These are phyloP conservation scores for Conomelus anceps DNA, from an alignment of 2,888 invertebrate genomes.

Conservation along the genomic window DNA sequence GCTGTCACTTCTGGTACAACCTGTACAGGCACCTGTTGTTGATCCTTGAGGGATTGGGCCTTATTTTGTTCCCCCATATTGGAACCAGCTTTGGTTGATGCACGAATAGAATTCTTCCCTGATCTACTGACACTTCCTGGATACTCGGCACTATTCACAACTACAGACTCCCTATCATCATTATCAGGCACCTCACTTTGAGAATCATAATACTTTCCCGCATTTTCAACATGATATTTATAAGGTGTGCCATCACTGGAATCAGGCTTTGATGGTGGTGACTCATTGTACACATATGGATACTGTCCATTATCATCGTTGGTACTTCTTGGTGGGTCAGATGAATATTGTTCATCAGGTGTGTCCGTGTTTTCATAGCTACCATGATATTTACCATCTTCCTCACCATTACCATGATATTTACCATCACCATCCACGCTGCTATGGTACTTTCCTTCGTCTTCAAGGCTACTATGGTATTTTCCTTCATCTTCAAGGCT, in stretches of 20 bases:
- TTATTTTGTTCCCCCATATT: background rate
- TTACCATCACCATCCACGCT: conserved; percentile 1
- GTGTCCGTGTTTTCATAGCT: background rate
- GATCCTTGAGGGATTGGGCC: background rate
- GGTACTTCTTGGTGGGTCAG: background rate
- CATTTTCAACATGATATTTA: background rate
- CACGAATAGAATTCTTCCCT: background rate
- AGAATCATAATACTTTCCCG: background rate
- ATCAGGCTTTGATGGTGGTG: background rate
- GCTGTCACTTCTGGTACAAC: background rate
- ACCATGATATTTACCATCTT: background rate
- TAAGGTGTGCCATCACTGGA: background rate
- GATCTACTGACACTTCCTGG: background rate
- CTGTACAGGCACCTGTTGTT: background rate
- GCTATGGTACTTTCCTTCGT: background rate
- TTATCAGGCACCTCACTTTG: background rate
- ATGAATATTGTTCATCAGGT: background rate
- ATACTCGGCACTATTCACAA: background rate
- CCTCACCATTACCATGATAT: background rate
- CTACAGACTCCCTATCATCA: conserved; percentile 6
- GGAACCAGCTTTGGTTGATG: background rate
- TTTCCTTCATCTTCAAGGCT: background rate
- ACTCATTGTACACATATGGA: background rate
- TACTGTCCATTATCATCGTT: background rate
- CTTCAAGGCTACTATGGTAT: background rate